Evolutionary conservation across 2,113 vertebrate species (phyloP), one percentile per base, ranked within the genome.

Genomic region (Capreolus pygargus): DNA sequence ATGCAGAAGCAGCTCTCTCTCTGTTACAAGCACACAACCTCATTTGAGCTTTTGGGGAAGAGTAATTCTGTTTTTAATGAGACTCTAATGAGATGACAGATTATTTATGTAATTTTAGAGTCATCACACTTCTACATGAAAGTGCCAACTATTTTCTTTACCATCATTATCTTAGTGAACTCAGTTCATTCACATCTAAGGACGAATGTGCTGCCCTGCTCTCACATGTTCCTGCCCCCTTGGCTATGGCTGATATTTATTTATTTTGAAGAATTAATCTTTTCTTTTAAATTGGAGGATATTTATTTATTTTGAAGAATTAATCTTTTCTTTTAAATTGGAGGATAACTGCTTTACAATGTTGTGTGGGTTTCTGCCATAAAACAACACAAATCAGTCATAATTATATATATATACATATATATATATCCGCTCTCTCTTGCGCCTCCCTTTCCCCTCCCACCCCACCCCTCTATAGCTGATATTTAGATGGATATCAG

Each of bases 11-110:
- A 89, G 86, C 60, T 47, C 4, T 89, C 1, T 87, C 50, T 8
- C 30, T 82, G 3, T 91, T 96, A 70, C 2, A 93, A 83, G 23
- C 47, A 85, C 50, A 92, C 17, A 94, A 52, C 43, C 55, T 92
- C 39, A 89, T 92, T 47, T 96, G 90, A 84, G 70, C 16, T 94
- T 96, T 96, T 89, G 74, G 45, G 28, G 28, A 98, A 83, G 84
- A 97, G 21, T 96, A 74, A 94, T 92, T 96, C 23, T 95, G 58
- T 33, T 94, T 60, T 97, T 92, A 96, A 94, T 95, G 79, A 95
- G n/a, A 95, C 33, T 17, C 12, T 96, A 97, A 96, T 96, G 83
- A 96, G 43, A 36, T 74, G 74, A 61, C 89, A 45, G 28, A 8
- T 95, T 89, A 78, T 94, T 97, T 92, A 90, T 95, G 54, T 83